Base-by-base conservation (phyloP, 2,797 vertebrate genomes). In the Discoglossus pictus region DNA sequence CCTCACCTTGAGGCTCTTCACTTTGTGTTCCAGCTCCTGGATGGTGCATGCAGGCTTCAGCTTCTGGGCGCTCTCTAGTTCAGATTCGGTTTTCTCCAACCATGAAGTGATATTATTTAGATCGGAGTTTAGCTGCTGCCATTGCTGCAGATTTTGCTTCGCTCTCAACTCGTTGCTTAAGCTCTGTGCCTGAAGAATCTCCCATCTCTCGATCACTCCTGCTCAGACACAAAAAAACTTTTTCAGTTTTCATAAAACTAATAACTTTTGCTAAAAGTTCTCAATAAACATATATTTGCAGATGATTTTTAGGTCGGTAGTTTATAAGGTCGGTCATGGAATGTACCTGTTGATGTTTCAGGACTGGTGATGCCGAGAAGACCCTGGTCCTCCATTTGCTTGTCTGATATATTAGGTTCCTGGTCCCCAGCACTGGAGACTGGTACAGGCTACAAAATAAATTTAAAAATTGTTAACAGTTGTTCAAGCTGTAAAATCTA, bases 141-240 rank as follows among this genome's bases (percentile, higher is more conserved):
- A 88, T 68, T 87, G 88, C 79, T 84, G 82, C 70, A 86, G 62
- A 23, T 73, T 83, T 27, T 90, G 86, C 62, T 88, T 85, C 61
- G 81, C 56, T 46, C 84, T 71, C 0, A 84, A 72, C 46, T 91
- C 80, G 1, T 72, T 73, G 64, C 56, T 78, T 42, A 88, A 76
- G 38, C 84, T 84, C 40, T 88, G 90, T 0, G 86, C 90, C 66
- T 91, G 90, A 0, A 93, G 78, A 70, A 94, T 87, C 78, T 97
- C 93, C 96, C 96, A 98, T 68, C 91, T 90, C 74, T 92, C 90
- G n/a, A 96, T 94, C 76, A 92, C 86, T 25, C 91, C 96, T 98
- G 78, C 9, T 8, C 27, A 31, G 27, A 31, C 27, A 31, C 27
- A 31, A 31, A 31, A 31, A 8, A 4, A 4, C 4, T 31, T 31